Evolutionary conservation across 2,888 invertebrate genomes (phyloP).

Genomic region (Notodonta ziczac): DNA sequence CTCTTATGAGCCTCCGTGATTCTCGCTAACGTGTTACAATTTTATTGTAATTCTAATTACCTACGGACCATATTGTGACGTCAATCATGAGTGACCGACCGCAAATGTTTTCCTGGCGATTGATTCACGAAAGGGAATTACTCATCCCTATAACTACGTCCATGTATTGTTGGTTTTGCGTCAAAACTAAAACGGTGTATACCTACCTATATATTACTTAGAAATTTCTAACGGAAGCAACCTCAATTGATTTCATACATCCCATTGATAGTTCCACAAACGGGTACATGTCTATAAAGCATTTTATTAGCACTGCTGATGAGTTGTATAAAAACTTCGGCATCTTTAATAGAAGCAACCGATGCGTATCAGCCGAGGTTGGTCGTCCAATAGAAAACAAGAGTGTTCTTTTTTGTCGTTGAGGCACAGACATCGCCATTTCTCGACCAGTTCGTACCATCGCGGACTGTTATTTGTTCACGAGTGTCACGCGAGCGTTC

Average conservation of each 20-base stretch:
- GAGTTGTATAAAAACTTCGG: slow-evolving; percentile 22
- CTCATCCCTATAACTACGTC: slow-evolving; percentile 17
- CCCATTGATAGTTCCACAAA: neutral
- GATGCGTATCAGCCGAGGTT: slow-evolving; percentile 35
- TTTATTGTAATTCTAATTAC: slow-evolving; percentile 6
- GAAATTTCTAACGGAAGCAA: neutral
- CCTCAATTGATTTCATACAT: neutral
- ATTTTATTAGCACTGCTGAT: slow-evolving; percentile 11
- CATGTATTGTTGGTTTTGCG: neutral
- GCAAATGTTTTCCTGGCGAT: slow-evolving; percentile 29
- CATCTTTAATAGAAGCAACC: slow-evolving; percentile 28
- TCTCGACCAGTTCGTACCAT: slow-evolving; percentile 61
- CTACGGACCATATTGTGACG: slow-evolving; percentile 18
- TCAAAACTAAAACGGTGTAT: neutral
- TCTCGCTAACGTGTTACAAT: neutral
- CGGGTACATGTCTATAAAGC: neutral
- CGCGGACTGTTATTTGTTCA: slow-evolving; percentile 57
- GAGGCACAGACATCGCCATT: slow-evolving; percentile 51
- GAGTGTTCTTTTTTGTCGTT: slow-evolving; percentile 50
- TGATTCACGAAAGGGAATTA: slow-evolving; percentile 28
- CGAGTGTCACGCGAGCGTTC: slow-evolving; percentile 56
- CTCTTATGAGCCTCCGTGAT: neutral
- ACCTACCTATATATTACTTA: neutral
- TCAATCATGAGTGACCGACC: slow-evolving; percentile 16
- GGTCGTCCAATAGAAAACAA: slow-evolving; percentile 52